These are phyloP conservation scores for Pimephales promelas DNA, from an alignment of 2,113 vertebrate species.

Conservation along the genomic window DNA sequence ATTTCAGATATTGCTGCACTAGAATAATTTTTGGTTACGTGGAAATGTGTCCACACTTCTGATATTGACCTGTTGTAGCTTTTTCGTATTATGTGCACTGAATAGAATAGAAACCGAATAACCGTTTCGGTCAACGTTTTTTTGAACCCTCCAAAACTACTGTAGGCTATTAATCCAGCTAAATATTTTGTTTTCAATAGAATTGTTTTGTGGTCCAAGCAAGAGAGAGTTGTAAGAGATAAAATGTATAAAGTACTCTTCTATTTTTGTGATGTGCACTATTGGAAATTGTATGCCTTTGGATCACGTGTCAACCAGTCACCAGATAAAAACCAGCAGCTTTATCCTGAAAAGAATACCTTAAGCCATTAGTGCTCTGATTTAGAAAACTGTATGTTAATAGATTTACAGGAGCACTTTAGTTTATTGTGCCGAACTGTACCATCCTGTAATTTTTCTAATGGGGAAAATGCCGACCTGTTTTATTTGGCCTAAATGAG, in stretches of 20 bases:
- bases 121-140: too few relatives aligned
- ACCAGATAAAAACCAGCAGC: neutral
- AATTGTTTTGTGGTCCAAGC: neutral
- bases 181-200: too few relatives aligned
- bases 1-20: too few relatives aligned
- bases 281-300: neutral
- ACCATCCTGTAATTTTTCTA: conserved; percentile 43
- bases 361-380: conserved; percentile 43
- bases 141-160: too few relatives aligned
- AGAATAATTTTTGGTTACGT: too few relatives aligned
- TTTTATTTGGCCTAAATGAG: conserved; percentile 28
- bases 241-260: neutral
- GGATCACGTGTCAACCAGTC: conserved; percentile 13
- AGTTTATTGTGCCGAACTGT: conserved; percentile 37
- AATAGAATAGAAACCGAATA: too few relatives aligned
- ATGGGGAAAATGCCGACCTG: conserved; percentile 16
- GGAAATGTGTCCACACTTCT: too few relatives aligned
- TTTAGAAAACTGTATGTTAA: conserved; percentile 48
- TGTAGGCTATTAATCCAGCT: too few relatives aligned
- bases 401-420: conserved; percentile 52
- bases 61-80: too few relatives aligned
- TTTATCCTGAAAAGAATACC: conserved; percentile 9
- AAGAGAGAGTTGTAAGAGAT: neutral
- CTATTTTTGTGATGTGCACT: neutral
- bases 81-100: too few relatives aligned